A percentile compares a stretch with the other conserved stretches of the same genome.
These are phyloP conservation scores for Chironomus tepperi DNA, from an alignment of 1,140 invertebrate species.

Conservation along the genomic window DNA sequence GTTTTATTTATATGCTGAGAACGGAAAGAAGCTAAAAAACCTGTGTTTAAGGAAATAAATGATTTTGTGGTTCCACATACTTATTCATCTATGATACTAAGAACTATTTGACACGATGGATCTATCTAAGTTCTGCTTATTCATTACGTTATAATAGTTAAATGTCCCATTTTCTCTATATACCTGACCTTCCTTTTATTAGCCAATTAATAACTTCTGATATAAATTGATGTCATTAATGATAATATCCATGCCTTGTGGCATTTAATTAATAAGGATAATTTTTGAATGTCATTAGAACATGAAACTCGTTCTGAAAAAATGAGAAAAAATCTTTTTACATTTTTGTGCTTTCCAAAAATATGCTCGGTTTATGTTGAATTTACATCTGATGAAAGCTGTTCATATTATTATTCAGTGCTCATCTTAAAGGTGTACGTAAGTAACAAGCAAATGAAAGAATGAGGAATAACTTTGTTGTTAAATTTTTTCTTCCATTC, in stretches of 20 bases:
- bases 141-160: neutral
- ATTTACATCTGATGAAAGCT: too few relatives aligned
- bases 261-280: conserved; percentile 14
- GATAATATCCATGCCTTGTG: conserved; percentile 1
- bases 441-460: too few relatives aligned
- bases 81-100: neutral
- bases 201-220: conserved; percentile 2
- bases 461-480: too few relatives aligned
- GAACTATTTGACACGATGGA: neutral
- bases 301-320: too few relatives aligned
- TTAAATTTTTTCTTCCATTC: too few relatives aligned
- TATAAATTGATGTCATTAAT: conserved; percentile 15
- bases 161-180: neutral
- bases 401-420: too few relatives aligned
- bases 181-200: conserved; percentile 13
- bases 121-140: neutral
- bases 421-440: too few relatives aligned
- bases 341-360: too few relatives aligned
- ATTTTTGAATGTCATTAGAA: neutral
- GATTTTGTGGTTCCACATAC: neutral
- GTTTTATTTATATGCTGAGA: too few relatives aligned
- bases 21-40: too few relatives aligned
- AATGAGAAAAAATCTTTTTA: too few relatives aligned
- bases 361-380: too few relatives aligned
- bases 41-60: neutral